Evolutionary conservation across 2,888 invertebrate species (phyloP).

Genomic region (Pseudeuparius sepicola): DNA sequence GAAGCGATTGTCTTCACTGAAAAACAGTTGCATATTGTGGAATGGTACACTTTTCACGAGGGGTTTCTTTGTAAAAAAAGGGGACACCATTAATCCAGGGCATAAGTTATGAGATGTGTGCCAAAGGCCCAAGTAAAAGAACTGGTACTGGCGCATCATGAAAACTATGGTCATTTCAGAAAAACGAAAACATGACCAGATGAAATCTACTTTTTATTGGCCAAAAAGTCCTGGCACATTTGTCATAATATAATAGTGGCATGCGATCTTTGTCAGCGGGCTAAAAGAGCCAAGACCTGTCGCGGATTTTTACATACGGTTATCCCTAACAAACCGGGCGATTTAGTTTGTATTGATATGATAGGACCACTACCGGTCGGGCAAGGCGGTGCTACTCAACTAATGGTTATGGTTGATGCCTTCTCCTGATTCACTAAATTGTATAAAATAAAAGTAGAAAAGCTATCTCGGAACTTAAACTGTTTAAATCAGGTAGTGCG

Average conservation of each 20-base stretch:
- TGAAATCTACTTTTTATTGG: slow-evolving; percentile 13
- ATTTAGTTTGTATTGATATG: slow-evolving; percentile 12
- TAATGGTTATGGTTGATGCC: slow-evolving; percentile 13
- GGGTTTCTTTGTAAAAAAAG: too few relatives aligned
- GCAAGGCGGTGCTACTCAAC: slow-evolving; percentile 6
- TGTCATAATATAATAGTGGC: slow-evolving; percentile 6
- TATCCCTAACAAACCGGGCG: slow-evolving; percentile 6
- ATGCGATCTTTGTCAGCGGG: slow-evolving; percentile 15
- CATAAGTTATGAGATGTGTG: too few relatives aligned
- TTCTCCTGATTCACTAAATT: too few relatives aligned
- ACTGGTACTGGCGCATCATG: slow-evolving; percentile 11
- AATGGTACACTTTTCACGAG: too few relatives aligned
- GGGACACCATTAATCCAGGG: too few relatives aligned
- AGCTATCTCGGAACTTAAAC: too few relatives aligned
- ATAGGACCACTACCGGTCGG: slow-evolving; percentile 10
- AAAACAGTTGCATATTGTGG: too few relatives aligned
- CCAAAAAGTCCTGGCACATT: slow-evolving; percentile 9
- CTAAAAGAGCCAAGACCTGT: slow-evolving; percentile 9
- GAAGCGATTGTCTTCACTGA: too few relatives aligned
- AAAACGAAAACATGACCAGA: slow-evolving; percentile 10
- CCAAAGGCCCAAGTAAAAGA: too few relatives aligned
- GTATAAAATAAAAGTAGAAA: too few relatives aligned
- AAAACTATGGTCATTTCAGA: slow-evolving; percentile 13
- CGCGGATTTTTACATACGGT: slow-evolving; percentile 6
- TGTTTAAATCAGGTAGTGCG: too few relatives aligned